Evolutionary conservation across 2,888 invertebrate genomes (phyloP).

Genomic region (Lasioglossum morio): DNA sequence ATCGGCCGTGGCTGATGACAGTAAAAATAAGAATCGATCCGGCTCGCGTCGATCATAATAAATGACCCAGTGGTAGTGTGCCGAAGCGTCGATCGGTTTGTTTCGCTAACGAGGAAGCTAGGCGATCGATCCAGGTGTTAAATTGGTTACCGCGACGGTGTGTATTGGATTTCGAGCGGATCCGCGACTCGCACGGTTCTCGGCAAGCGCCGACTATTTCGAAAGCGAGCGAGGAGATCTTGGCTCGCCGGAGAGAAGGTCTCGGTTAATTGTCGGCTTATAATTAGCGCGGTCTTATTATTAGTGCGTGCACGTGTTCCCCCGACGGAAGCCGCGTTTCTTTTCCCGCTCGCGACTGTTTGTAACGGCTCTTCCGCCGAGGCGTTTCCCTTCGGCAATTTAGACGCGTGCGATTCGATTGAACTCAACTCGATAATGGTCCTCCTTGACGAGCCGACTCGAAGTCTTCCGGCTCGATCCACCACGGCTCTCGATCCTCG

Average conservation of each 20-base stretch:
- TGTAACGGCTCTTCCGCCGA: slow-evolving; percentile 60
- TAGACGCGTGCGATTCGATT: slow-evolving; percentile 73
- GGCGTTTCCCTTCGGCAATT: slow-evolving; percentile 69
- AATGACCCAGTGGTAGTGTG: background rate
- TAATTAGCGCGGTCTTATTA: slow-evolving; percentile 61
- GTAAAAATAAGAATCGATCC: background rate
- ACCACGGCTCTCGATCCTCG: slow-evolving; percentile 5
- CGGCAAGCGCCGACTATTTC: background rate
- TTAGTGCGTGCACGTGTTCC: slow-evolving; percentile 53
- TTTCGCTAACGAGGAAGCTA: background rate
- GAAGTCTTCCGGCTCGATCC: slow-evolving; percentile 51
- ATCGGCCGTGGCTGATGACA: background rate
- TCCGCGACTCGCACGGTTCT: background rate
- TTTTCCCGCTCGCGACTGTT: slow-evolving; percentile 26
- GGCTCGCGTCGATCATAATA: background rate
- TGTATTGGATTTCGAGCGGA: slow-evolving; percentile 7
- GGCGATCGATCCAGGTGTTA: background rate
- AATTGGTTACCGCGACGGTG: slow-evolving; percentile 1
- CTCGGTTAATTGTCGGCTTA: slow-evolving; percentile 57
- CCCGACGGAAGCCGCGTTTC: slow-evolving; percentile 53
- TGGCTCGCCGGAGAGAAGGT: slow-evolving; percentile 20
- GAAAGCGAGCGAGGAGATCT: slow-evolving; percentile 1
- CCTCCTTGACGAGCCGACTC: slow-evolving; percentile 55
- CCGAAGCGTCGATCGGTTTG: background rate
- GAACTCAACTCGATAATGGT: slow-evolving; percentile 72